Evolutionary conservation across 2,797 vertebrate species (phyloP).

Genomic region (Pampus argenteus): DNA sequence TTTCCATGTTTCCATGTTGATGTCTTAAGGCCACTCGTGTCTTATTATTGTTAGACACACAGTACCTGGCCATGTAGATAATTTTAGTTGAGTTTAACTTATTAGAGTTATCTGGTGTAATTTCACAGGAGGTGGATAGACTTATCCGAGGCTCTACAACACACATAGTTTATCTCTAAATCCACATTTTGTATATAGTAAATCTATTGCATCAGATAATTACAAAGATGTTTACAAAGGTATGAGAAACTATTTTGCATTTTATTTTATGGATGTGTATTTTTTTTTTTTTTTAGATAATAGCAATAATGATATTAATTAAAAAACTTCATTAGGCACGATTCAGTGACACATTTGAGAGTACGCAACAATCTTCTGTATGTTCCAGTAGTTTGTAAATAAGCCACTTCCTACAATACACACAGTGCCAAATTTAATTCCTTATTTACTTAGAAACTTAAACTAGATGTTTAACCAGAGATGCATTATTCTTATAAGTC

Average conservation of each 20-base stretch:
- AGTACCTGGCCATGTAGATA: conserved; percentile 47
- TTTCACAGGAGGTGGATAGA: conserved; percentile 39
- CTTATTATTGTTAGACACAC: conserved; percentile 38
- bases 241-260: conserved; percentile 68
- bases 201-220: conserved; percentile 40
- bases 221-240: conserved; percentile 72
- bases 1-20: too few species aligned
- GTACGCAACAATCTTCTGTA: conserved; percentile 37
- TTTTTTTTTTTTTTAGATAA: conserved; percentile 72
- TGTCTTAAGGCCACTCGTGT: conserved; percentile 42
- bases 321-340: conserved; percentile 35
- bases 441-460: conserved; percentile 29
- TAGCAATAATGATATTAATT: conserved; percentile 59
- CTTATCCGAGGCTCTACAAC: conserved; percentile 33
- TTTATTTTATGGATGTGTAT: conserved; percentile 70
- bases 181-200: conserved; percentile 63
- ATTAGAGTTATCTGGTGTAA: conserved; percentile 42
- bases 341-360: conserved; percentile 34
- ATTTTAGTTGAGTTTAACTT: conserved; percentile 67
- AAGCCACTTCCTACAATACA: conserved; percentile 26
- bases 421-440: conserved; percentile 66
- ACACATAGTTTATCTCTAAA: conserved; percentile 35
- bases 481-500: conserved; percentile 48
- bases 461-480: conserved; percentile 40
- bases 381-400: conserved; percentile 57